phyloP scores from a whole-genome alignment of 2,113 vertebrate species.

The Pycnonotus jocosus region DNA sequence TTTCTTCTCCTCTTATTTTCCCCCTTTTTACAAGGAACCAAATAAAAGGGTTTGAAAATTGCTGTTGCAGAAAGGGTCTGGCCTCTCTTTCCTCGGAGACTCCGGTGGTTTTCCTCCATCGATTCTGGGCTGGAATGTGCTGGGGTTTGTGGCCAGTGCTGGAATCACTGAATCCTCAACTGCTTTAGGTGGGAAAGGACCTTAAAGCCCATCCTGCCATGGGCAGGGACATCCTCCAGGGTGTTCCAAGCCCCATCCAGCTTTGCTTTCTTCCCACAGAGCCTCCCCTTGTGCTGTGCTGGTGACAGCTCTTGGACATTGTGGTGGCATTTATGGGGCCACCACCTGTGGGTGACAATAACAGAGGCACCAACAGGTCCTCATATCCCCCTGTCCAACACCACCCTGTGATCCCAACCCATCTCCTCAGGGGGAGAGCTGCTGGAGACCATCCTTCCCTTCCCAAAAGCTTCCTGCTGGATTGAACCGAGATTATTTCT shows the following conservation, averaged over 20 bases:
- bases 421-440: neutral
- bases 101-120: neutral
- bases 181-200: neutral
- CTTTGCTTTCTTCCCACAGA: neutral
- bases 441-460: neutral
- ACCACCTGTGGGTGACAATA: rapidly evolving
- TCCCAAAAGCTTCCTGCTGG: neutral
- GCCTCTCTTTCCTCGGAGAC: neutral
- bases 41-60: conserved; percentile 50
- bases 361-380: neutral
- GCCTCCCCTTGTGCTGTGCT: neutral
- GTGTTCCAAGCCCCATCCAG: neutral
- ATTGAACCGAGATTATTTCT: neutral
- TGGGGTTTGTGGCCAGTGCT: neutral
- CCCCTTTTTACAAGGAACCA: conserved; percentile 19
- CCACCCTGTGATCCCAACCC: rapidly evolving
- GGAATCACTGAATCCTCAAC: neutral
- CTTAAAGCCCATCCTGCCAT: neutral
- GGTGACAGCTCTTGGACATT: rapidly evolving
- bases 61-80: neutral
- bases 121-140: neutral
- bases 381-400: rapidly evolving
- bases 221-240: neutral
- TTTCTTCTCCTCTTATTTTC: conserved; percentile 19
- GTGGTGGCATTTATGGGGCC: neutral